phyloP scores from a whole-genome alignment of 2,797 vertebrate genomes.

The Echeneis naucrates region DNA sequence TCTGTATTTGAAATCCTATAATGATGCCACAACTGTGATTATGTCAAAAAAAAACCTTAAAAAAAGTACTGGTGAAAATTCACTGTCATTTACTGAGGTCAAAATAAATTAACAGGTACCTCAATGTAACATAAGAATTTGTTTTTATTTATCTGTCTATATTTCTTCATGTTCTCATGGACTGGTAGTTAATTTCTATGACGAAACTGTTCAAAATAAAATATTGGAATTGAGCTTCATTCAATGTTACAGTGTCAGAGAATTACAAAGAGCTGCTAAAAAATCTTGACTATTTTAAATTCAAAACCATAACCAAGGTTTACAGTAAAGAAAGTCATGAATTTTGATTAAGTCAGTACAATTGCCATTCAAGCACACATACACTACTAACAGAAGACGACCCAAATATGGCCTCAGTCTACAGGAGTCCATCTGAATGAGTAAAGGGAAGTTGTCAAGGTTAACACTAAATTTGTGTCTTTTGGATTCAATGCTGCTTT shows the following conservation, averaged over 20 bases:
- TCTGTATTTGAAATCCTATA: conserved; percentile 40
- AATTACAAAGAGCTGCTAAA: too few species aligned
- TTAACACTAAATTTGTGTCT: not conserved
- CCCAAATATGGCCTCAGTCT: too few species aligned
- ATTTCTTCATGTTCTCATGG: not conserved
- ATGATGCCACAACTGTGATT: conserved; percentile 1
- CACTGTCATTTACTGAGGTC: not conserved
- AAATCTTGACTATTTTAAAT: not conserved
- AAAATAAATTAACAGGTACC: not conserved
- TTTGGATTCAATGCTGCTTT: not conserved
- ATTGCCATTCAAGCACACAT: not conserved
- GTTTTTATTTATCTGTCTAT: not conserved
- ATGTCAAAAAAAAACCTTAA: conserved; percentile 23
- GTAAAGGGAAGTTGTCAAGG: not conserved
- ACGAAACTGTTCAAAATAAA: too few species aligned
- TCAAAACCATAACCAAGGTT: not conserved
- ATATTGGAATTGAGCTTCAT: not conserved
- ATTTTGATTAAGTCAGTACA: not conserved
- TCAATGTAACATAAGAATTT: not conserved
- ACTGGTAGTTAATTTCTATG: too few species aligned
- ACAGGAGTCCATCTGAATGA: too few species aligned
- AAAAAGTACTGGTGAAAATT: conserved; percentile 5
- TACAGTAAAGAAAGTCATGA: not conserved
- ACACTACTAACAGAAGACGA: not conserved
- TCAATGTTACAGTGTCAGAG: not conserved